A percentile compares a stretch with the other conserved stretches of the same genome.
Evolutionary conservation across 2,797 vertebrate genomes (phyloP).

Genomic region (Lagocephalus sceleratus): DNA sequence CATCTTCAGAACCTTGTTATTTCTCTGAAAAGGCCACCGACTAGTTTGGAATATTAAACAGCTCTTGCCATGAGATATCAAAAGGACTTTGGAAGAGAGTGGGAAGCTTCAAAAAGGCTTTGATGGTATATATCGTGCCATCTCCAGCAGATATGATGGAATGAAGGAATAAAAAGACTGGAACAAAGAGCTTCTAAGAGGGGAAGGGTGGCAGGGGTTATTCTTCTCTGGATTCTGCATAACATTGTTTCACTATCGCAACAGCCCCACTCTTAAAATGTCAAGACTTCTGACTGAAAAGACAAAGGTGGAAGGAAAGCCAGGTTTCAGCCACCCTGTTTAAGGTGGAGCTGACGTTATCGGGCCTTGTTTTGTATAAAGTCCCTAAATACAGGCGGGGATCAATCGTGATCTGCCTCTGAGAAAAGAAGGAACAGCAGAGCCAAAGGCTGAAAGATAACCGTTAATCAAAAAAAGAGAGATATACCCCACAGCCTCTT

Average conservation of each 20-base stretch:
- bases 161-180: conserved; percentile 56
- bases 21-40: conserved; percentile 75
- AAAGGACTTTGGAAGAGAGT: conserved; percentile 66
- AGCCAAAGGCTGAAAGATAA: neutral
- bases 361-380: neutral
- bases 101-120: conserved; percentile 67
- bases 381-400: neutral
- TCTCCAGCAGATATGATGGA: conserved; percentile 67
- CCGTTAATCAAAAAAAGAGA: no score
- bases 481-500: no score
- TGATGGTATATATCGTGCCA: conserved; percentile 67
- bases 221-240: conserved; percentile 58
- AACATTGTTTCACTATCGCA: conserved; percentile 67
- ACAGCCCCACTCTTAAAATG: conserved; percentile 59
- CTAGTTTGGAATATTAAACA: conserved; percentile 79
- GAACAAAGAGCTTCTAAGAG: conserved; percentile 4
- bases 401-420: neutral
- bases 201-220: conserved; percentile 46
- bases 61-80: conserved; percentile 67
- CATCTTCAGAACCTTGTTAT: conserved; percentile 74
- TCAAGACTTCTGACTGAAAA: conserved; percentile 52
- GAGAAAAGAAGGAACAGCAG: neutral
- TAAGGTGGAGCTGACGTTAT: neutral
- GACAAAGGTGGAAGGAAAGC: conserved; percentile 12
- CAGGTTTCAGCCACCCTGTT: conserved; percentile 22